Evolutionary conservation across 2,797 vertebrate genomes (phyloP).

Genomic region (Gouania willdenowi): DNA sequence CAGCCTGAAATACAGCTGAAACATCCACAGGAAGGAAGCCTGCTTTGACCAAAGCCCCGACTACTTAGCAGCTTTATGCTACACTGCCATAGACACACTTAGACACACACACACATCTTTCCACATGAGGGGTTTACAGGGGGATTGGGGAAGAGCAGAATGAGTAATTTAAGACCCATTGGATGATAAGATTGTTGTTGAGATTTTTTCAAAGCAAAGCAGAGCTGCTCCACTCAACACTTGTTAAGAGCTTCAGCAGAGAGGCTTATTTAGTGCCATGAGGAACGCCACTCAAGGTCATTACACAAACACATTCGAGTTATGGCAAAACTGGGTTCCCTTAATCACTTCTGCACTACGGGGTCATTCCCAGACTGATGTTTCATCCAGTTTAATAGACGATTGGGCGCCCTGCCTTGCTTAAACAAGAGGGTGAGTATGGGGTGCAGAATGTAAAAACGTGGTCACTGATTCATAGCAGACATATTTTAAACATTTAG

Average conservation of each 20-base stretch:
- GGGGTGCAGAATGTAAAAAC: too few species aligned
- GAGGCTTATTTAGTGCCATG: slow-evolving; percentile 35
- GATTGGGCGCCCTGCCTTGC: slow-evolving; percentile 27
- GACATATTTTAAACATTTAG: too few species aligned
- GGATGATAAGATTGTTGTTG: slow-evolving; percentile 4
- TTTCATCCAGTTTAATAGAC: slow-evolving; percentile 62
- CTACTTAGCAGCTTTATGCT: slow-evolving; percentile 46
- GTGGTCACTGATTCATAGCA: too few species aligned
- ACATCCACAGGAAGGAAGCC: slow-evolving; percentile 34
- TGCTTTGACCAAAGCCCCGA: slow-evolving; percentile 33
- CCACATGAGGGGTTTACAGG: not conserved
- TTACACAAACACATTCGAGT: slow-evolving; percentile 59
- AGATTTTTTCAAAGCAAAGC: slow-evolving; percentile 6
- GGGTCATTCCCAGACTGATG: slow-evolving; percentile 65
- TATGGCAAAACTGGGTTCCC: slow-evolving; percentile 51
- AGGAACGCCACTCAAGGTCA: slow-evolving; percentile 40
- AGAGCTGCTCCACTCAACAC: slow-evolving; percentile 6
- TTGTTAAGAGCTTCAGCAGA: slow-evolving; percentile 47
- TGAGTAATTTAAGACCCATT: slow-evolving; percentile 7
- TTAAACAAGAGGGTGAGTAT: slow-evolving; percentile 51
- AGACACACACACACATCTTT: slow-evolving; percentile 8
- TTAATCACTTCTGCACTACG: slow-evolving; percentile 66
- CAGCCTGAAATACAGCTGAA: slow-evolving; percentile 46
- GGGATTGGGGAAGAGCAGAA: slow-evolving; percentile 6
- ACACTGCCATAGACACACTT: slow-evolving; percentile 15